Evolutionary conservation across 2,797 vertebrate species (phyloP).

Genomic region (Philypnodon macrostomus): DNA sequence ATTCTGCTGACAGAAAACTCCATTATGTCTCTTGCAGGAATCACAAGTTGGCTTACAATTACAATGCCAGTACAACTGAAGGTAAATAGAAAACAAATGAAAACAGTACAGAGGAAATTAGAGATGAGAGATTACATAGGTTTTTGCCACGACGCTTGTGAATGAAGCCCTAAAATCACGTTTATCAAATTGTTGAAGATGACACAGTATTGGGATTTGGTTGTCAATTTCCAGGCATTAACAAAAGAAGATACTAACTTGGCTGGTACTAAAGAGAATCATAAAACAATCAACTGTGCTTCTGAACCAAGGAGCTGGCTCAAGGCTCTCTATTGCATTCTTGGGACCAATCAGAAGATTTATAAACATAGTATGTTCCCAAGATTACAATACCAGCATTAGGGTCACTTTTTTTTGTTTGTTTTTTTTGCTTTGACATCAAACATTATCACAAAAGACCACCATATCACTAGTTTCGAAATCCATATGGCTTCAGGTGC

Average conservation of each 20-base stretch:
- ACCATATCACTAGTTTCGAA: conserved; percentile 54
- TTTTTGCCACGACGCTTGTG: conserved; percentile 47
- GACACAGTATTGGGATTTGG: conserved; percentile 35
- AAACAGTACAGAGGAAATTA: conserved; percentile 39
- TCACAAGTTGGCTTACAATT: conserved; percentile 70
- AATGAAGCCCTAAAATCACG: conserved; percentile 30
- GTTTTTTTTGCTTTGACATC: conserved; percentile 47
- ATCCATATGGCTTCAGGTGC: conserved; percentile 63
- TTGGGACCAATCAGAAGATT: conserved; percentile 27
- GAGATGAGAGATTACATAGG: conserved; percentile 52
- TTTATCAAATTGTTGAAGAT: conserved; percentile 28
- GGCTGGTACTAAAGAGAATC: conserved; percentile 24
- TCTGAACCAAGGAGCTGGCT: conserved; percentile 44
- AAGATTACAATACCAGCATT: conserved; percentile 37
- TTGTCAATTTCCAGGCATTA: conserved; percentile 27
- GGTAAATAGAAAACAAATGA: conserved; percentile 45
- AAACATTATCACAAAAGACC: conserved; percentile 39
- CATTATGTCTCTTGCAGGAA: conserved; percentile 56
- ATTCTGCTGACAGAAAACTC: conserved; percentile 57
- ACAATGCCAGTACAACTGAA: conserved; percentile 66
- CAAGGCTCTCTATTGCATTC: conserved; percentile 33
- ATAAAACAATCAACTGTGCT: conserved; percentile 57
- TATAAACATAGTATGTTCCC: conserved; percentile 22
- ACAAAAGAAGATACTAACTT: conserved; percentile 41
- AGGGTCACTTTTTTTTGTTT: conserved; percentile 15